A percentile compares a stretch with the other conserved stretches of the same genome.
These are phyloP conservation scores for Oncorhynchus keta DNA, from an alignment of 2,113 vertebrate genomes.

Conservation along the genomic window DNA sequence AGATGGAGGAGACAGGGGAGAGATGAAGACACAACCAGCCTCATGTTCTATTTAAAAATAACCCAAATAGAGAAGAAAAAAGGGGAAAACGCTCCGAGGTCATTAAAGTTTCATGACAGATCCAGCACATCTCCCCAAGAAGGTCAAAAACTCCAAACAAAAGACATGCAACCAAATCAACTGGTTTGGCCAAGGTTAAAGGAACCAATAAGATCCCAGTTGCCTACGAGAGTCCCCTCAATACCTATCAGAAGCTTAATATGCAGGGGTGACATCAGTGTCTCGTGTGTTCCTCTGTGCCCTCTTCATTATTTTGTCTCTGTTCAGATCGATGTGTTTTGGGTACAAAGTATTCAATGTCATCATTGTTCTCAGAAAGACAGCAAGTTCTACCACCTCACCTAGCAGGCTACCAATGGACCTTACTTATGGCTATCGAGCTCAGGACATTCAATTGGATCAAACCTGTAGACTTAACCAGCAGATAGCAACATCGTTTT, in stretches of 20 bases:
- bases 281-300: background rate
- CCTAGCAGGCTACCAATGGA: too few relatives aligned
- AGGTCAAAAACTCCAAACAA: background rate
- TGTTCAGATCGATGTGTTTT: background rate
- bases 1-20: background rate
- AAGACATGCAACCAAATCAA: background rate
- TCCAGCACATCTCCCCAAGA: constrained; percentile 7
- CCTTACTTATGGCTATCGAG: too few relatives aligned
- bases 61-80: background rate
- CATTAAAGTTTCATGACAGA: constrained; percentile 7
- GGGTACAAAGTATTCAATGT: too few relatives aligned
- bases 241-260: background rate
- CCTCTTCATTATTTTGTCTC: background rate
- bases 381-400: too few relatives aligned
- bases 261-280: background rate
- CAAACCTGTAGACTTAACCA: too few relatives aligned
- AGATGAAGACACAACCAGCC: constrained; percentile 1
- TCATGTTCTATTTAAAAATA: constrained; percentile 16
- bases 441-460: too few relatives aligned
- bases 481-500: background rate
- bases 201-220: background rate
- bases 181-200: background rate
- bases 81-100: background rate
- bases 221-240: background rate
- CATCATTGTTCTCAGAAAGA: too few relatives aligned